These are phyloP conservation scores for Stigmatopora argus DNA, from an alignment of 2,113 vertebrate genomes.

Conservation along the genomic window DNA sequence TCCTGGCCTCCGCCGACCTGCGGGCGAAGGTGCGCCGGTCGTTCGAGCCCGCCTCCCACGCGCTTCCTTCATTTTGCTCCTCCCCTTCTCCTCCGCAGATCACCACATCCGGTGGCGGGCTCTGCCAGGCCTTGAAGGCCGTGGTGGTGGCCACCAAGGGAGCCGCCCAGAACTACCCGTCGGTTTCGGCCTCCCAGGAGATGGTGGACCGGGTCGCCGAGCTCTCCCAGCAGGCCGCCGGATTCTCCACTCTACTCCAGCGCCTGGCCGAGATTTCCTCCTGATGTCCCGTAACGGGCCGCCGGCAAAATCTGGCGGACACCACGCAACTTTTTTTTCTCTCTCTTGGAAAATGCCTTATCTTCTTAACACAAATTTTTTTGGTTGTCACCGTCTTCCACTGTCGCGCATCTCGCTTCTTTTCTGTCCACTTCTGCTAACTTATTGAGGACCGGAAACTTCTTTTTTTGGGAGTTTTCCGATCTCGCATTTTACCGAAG, in stretches of 20 bases:
- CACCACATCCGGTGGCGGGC: constrained; percentile 73
- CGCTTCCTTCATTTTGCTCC: not conserved
- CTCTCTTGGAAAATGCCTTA: constrained; percentile 64
- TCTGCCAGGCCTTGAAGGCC: constrained; percentile 80
- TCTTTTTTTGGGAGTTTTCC: constrained; percentile 40
- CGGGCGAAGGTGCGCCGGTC: constrained; percentile 64
- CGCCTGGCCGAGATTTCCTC: constrained; percentile 72
- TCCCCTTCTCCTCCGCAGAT: constrained; percentile 54
- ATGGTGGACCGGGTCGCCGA: constrained; percentile 80
- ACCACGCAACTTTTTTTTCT: constrained; percentile 28
- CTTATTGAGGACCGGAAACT: constrained; percentile 64
- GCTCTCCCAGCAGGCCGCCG: constrained; percentile 78
- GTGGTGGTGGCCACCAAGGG: constrained; percentile 84
- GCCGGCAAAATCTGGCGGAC: constrained; percentile 31
- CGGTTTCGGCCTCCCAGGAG: constrained; percentile 75
- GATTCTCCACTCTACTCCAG: constrained; percentile 80
- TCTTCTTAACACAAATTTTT: constrained; percentile 49
- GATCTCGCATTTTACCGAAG: constrained; percentile 19
- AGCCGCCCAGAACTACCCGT: constrained; percentile 83
- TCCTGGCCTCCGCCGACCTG: constrained; percentile 76
- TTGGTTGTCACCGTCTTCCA: not conserved
- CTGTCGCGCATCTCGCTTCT: not conserved
- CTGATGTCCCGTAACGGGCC: constrained; percentile 37
- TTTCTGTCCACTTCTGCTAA: constrained; percentile 55
- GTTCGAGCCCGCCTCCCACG: not conserved